phyloP scores from a whole-genome alignment of 2,113 vertebrate genomes.

The Aepyceros melampus region DNA sequence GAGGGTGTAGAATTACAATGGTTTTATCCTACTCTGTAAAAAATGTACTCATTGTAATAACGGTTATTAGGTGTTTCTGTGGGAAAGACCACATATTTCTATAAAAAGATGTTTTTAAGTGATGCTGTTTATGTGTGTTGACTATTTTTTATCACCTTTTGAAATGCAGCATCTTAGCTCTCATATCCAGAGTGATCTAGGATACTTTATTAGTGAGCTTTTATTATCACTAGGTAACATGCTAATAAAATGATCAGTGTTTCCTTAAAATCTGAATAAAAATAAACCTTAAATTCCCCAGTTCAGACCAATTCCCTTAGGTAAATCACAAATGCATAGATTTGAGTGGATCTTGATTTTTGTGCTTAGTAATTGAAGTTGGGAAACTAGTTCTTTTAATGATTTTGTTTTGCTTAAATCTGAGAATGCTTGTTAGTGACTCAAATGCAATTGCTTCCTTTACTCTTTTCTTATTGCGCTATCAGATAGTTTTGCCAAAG shows the following conservation, averaged over 20 bases:
- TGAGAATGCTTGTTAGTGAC: conserved; percentile 63
- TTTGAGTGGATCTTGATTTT: conserved; percentile 20
- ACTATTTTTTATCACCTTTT: not conserved
- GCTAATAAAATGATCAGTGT: not conserved
- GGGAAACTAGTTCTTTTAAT: conserved; percentile 34
- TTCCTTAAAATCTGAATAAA: conserved; percentile 21
- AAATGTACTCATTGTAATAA: not conserved
- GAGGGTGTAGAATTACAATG: not conserved
- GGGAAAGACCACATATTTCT: not conserved
- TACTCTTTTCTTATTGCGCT: conserved; percentile 61
- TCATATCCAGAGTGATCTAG: not conserved
- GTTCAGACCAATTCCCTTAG: conserved; percentile 3
- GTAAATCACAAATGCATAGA: conserved; percentile 18
- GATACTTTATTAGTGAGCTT: not conserved
- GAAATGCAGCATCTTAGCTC: not conserved
- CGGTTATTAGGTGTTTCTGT: not conserved
- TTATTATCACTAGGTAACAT: not conserved
- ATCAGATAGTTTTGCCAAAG: conserved; percentile 61
- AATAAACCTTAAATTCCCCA: conserved; percentile 21
- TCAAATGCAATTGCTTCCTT: conserved; percentile 46
- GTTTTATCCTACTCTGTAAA: not conserved
- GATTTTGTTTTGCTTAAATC: conserved; percentile 50
- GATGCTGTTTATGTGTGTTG: not conserved
- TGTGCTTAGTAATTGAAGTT: conserved; percentile 45
- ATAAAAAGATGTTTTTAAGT: not conserved